Percentiles rank a stretch among this genome's conserved stretches.
Evolutionary conservation across 2,113 vertebrate genomes (phyloP).

Genomic region (Syngnathus scovelli): DNA sequence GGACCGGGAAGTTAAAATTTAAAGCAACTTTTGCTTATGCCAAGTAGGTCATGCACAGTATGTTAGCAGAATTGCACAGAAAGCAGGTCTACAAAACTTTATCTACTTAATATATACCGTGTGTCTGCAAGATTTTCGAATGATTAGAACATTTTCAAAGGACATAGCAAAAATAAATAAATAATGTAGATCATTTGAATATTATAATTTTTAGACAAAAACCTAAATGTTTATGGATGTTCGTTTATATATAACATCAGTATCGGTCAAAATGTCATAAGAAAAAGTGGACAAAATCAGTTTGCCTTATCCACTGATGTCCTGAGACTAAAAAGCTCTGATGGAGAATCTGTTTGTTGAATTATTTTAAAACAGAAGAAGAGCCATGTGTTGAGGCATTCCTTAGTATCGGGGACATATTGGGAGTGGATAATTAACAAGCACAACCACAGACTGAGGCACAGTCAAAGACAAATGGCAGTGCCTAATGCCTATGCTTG

Average conservation of each 20-base stretch:
- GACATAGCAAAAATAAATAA: too few species aligned
- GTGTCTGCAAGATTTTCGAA: background rate
- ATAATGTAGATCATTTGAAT: background rate
- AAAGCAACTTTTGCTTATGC: background rate
- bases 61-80: background rate
- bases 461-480: conserved; percentile 21
- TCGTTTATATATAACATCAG: background rate
- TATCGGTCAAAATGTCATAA: background rate
- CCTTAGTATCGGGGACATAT: conserved; percentile 30
- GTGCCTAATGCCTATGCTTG: background rate
- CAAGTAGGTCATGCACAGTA: background rate
- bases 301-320: background rate
- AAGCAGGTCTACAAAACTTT: background rate
- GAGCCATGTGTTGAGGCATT: conserved; percentile 18
- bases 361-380: background rate
- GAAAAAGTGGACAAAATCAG: background rate
- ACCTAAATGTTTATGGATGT: background rate
- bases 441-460: conserved; percentile 20
- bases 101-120: background rate
- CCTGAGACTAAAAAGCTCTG: background rate
- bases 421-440: conserved; percentile 38
- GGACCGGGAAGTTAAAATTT: background rate
- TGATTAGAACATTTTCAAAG: background rate
- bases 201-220: background rate
- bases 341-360: background rate